These are phyloP conservation scores for Blera fallax DNA, from an alignment of 2,888 invertebrate genomes.

Conservation along the genomic window DNA sequence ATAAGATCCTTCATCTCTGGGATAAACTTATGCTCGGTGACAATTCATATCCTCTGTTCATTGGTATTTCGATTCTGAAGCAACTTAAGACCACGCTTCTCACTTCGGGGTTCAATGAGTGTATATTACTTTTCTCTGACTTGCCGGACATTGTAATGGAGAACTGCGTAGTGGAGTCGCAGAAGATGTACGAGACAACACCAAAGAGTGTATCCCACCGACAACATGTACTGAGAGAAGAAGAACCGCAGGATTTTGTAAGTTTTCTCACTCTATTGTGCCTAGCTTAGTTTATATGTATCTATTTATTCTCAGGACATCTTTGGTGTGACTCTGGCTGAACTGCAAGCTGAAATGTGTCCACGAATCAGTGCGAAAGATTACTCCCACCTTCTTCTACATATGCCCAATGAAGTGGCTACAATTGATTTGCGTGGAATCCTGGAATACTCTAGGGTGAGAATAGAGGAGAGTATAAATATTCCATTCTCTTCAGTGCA, in stretches of 20 bases:
- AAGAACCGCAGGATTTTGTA: conserved; percentile 78
- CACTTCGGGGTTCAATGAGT: conserved; percentile 97
- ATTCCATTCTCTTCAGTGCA: conserved; percentile 93
- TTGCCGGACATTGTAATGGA: conserved; percentile 98
- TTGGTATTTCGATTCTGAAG: conserved; percentile 95
- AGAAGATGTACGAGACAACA: conserved; percentile 89
- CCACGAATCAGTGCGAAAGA: conserved; percentile 94
- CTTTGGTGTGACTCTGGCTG: conserved; percentile 83
- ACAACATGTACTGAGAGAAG: conserved; percentile 86
- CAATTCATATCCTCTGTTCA: conserved; percentile 95
- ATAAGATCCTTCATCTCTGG: conserved; percentile 99
- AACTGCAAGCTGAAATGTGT: conserved; percentile 88
- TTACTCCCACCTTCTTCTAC: conserved; percentile 88
- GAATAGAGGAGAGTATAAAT: conserved; percentile 92
- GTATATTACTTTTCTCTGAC: conserved; percentile 98
- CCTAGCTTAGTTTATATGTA: neutral
- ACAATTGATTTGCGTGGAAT: conserved; percentile 86
- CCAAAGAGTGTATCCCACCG: conserved; percentile 94
- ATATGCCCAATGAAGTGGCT: conserved; percentile 83
- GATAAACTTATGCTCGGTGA: conserved; percentile 97
- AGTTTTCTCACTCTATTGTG: conserved; percentile 12
- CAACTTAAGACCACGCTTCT: conserved; percentile 93
- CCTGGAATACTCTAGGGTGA: conserved; percentile 86
- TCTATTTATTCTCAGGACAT: conserved; percentile 84
- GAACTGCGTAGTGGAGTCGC: conserved; percentile 93